These are phyloP conservation scores for Acipenser transmontanus DNA, from an alignment of 2,797 vertebrate species.

Conservation along the genomic window DNA sequence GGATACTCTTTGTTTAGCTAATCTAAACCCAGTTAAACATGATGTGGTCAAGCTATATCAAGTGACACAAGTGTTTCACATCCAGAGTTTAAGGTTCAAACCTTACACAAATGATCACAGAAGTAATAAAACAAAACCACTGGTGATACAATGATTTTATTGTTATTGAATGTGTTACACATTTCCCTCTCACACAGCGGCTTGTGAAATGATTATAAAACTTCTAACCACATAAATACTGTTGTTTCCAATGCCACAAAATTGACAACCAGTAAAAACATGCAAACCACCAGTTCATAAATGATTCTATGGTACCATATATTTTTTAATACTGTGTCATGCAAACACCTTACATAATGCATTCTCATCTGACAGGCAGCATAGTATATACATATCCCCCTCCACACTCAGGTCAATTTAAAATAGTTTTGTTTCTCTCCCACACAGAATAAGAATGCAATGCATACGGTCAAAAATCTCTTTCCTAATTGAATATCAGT, in stretches of 20 bases:
- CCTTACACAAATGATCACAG: background rate
- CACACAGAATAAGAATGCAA: background rate
- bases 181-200: background rate
- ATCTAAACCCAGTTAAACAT: no score
- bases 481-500: background rate
- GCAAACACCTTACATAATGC: background rate
- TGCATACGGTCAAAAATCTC: background rate
- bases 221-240: conserved; percentile 19
- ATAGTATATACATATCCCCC: background rate
- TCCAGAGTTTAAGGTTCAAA: no score
- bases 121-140: background rate
- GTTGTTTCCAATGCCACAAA: conserved; percentile 24
- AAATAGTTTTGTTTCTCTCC: background rate
- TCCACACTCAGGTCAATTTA: background rate
- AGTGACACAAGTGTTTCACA: no score
- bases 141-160: conserved; percentile 10
- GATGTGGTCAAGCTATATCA: no score
- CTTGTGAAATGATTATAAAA: conserved; percentile 9
- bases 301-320: background rate
- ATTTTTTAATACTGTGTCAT: background rate
- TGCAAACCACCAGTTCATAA: background rate
- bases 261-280: conserved; percentile 8
- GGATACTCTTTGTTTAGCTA: no score
- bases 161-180: background rate
- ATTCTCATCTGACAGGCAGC: background rate